Evolutionary conservation across 1,140 invertebrate genomes (phyloP).

Genomic region (Mactra quadrangularis): DNA sequence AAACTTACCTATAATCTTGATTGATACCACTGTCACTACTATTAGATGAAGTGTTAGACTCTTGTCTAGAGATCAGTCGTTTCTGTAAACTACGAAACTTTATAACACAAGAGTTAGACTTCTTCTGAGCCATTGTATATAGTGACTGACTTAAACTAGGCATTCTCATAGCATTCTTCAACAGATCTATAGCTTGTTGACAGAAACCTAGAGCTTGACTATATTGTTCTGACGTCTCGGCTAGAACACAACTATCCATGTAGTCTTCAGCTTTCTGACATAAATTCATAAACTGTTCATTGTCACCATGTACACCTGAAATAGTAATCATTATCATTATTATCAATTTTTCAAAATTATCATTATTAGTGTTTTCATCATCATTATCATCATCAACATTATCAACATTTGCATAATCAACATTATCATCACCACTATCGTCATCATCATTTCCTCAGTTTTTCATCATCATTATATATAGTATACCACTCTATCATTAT

Average conservation of each 20-base stretch:
- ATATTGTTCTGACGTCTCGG: slow-evolving; percentile 74
- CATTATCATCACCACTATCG: no score
- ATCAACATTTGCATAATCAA: no score
- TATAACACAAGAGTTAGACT: slow-evolving; percentile 97
- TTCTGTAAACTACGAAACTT: slow-evolving; percentile 92
- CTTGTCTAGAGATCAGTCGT: slow-evolving; percentile 59
- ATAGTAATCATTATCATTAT: no score
- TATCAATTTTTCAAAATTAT: no score
- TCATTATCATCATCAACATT: no score
- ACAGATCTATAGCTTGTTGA: slow-evolving; percentile 77
- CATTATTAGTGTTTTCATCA: no score
- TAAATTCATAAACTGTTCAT: slow-evolving; percentile 69
- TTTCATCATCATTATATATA: no score
- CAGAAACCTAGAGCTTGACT: slow-evolving; percentile 69
- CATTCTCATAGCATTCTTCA: slow-evolving; percentile 93
- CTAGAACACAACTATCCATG: slow-evolving; percentile 79
- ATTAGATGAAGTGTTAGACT: slow-evolving; percentile 64
- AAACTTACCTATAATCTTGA: slow-evolving; percentile 43
- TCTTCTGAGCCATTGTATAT: slow-evolving; percentile 94
- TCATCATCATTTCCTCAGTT: no score
- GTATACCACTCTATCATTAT: no score
- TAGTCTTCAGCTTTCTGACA: slow-evolving; percentile 75
- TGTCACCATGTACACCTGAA: neutral
- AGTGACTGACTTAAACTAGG: slow-evolving; percentile 95
- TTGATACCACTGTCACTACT: slow-evolving; percentile 62